phyloP scores from a whole-genome alignment of 2,797 vertebrate genomes.

The Coccyzus lansbergi region DNA sequence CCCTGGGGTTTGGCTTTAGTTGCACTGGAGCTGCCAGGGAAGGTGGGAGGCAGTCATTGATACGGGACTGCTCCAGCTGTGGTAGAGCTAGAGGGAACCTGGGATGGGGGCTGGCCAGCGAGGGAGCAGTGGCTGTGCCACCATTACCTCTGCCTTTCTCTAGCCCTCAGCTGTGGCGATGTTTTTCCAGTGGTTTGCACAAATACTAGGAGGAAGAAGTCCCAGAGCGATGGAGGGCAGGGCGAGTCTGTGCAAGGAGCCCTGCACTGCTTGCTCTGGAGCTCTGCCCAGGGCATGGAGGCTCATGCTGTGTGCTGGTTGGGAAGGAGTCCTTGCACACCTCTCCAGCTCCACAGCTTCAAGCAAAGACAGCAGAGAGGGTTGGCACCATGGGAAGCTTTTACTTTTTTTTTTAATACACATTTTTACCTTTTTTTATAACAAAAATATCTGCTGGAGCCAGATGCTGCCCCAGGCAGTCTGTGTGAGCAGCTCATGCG shows the following conservation, averaged over 20 bases:
- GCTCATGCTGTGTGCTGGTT: not conserved
- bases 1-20: not conserved
- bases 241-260: not conserved
- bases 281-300: not conserved
- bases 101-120: not conserved
- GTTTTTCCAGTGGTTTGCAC: constrained; percentile 35
- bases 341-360: not conserved
- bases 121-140: not conserved
- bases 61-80: rapidly evolving
- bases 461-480: not conserved
- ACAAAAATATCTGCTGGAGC: constrained; percentile 34
- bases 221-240: constrained; percentile 53
- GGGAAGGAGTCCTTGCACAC: not conserved
- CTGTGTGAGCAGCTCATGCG: rapidly evolving
- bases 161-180: not conserved
- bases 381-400: not conserved
- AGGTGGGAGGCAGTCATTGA: not conserved
- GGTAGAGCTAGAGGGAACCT: not conserved
- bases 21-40: not conserved
- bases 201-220: constrained; percentile 63
- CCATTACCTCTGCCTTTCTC: not conserved
- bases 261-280: constrained; percentile 49
- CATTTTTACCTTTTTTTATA: constrained; percentile 10
- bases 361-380: not conserved
- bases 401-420: not conserved